Conservation (phyloP, 2,113 vertebrate genomes). For the Pterocles burchelli region DNA sequence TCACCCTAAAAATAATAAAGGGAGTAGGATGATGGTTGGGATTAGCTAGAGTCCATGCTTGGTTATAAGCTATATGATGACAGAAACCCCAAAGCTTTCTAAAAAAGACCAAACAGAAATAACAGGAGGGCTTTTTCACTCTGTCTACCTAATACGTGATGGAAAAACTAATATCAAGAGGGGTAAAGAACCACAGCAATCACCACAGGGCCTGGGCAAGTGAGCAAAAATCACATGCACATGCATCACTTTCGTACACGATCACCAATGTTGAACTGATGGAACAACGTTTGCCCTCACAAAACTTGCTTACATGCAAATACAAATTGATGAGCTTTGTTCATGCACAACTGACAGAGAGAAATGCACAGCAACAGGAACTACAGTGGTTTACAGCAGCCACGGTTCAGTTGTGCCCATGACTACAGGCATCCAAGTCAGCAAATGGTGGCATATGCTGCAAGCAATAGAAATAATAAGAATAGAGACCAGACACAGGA, state of each 20-base stretch:
- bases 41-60: constrained; percentile 45
- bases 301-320: background rate
- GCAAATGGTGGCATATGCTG: background rate
- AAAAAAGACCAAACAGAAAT: background rate
- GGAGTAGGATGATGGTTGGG: constrained; percentile 34
- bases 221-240: background rate
- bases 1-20: constrained; percentile 74
- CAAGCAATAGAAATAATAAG: background rate
- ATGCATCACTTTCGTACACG: rapidly evolving
- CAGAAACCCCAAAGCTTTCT: constrained; percentile 49
- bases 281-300: background rate
- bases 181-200: background rate
- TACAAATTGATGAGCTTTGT: background rate
- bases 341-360: background rate
- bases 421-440: background rate
- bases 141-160: background rate
- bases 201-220: background rate
- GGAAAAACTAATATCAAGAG: background rate
- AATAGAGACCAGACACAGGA: background rate
- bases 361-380: background rate
- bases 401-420: background rate
- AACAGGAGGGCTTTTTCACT: background rate
- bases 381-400: background rate
- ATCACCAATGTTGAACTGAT: rapidly evolving
- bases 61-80: constrained; percentile 7